A percentile compares a stretch with the other conserved stretches of the same genome.
Evolutionary conservation across 2,888 invertebrate species (phyloP).

Genomic region (Prionchulus punctatus): DNA sequence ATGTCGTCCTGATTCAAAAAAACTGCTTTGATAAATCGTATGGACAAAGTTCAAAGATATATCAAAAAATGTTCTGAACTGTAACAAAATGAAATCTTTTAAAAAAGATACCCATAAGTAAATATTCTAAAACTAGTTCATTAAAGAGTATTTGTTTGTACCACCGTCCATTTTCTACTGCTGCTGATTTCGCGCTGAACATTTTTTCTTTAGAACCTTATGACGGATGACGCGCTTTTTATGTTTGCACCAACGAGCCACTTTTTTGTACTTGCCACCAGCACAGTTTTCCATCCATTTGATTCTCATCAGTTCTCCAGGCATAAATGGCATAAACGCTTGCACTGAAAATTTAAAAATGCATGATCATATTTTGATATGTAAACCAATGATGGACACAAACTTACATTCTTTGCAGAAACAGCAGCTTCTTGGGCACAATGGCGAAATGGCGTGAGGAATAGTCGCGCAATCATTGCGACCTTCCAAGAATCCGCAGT

Average conservation of each 20-base stretch:
- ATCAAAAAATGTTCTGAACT: too few species aligned
- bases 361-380: not conserved
- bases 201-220: not conserved
- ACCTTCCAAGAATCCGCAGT: not conserved
- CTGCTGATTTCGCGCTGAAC: too few species aligned
- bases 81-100: too few species aligned
- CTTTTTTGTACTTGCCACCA: not conserved
- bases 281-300: not conserved
- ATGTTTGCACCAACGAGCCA: not conserved
- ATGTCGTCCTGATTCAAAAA: too few species aligned
- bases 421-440: not conserved
- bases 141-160: too few species aligned
- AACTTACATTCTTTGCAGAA: constrained; percentile 3
- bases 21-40: too few species aligned
- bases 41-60: too few species aligned
- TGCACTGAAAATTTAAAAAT: not conserved
- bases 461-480: not conserved
- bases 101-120: too few species aligned
- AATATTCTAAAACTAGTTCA: too few species aligned
- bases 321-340: not conserved
- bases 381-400: not conserved
- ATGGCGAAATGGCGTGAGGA: not conserved
- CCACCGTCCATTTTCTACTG: too few species aligned
- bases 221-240: not conserved
- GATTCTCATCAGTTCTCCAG: not conserved